These are phyloP conservation scores for Tipula vernalis DNA, from an alignment of 2,888 invertebrate species.

Conservation along the genomic window DNA sequence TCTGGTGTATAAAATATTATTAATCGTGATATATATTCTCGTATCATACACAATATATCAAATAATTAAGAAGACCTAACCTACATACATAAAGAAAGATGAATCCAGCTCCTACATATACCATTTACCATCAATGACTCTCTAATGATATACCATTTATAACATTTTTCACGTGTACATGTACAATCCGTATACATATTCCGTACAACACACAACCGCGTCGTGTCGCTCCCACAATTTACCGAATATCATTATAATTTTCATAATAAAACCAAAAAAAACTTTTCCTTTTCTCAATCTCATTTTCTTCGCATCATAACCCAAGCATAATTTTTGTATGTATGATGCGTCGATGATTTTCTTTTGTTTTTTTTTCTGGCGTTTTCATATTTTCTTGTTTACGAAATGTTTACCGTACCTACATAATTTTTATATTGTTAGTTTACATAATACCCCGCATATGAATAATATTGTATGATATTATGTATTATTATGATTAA, in stretches of 20 bases:
- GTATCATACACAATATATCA: not conserved
- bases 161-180: not conserved
- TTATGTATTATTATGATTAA: not conserved
- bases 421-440: not conserved
- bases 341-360: not conserved
- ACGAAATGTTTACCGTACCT: not conserved
- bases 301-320: not conserved
- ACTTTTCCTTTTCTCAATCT: not conserved
- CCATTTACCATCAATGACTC: not conserved
- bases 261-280: not conserved
- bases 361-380: not conserved
- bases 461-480: not conserved
- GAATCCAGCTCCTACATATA: not conserved
- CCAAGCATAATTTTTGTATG: not conserved
- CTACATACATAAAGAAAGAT: not conserved
- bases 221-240: not conserved
- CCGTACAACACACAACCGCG: not conserved
- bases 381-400: not conserved
- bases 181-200: not conserved
- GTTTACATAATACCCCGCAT: not conserved
- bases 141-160: not conserved
- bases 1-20: not conserved
- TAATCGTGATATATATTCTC: not conserved
- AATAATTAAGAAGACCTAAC: not conserved
- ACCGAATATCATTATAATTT: not conserved